phyloP scores from a whole-genome alignment of 2,797 vertebrate genomes.

The Myripristis jacobus region DNA sequence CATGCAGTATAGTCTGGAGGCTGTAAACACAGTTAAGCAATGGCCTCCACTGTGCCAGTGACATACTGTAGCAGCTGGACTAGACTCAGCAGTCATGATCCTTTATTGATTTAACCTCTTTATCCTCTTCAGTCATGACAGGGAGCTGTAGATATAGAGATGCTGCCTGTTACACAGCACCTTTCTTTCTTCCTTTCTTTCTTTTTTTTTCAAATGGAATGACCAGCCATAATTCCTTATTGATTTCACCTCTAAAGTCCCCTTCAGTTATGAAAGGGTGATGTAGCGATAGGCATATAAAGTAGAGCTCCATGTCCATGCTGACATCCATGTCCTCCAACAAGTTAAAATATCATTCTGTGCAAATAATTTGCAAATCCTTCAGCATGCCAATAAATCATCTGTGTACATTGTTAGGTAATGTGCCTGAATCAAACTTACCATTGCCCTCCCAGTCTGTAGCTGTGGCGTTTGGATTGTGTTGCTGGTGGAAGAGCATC shows the following conservation, averaged over 20 bases:
- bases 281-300: neutral
- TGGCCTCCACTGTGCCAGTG: neutral
- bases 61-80: constrained; percentile 31
- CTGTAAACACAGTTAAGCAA: neutral
- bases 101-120: constrained; percentile 54
- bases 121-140: constrained; percentile 31
- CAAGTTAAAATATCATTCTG: neutral
- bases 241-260: neutral
- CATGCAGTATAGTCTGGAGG: neutral
- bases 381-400: neutral
- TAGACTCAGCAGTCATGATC: constrained; percentile 49
- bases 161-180: constrained; percentile 9
- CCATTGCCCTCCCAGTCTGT: constrained; percentile 68
- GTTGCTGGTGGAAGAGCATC: constrained; percentile 85
- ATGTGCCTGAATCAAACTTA: constrained; percentile 57
- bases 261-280: neutral
- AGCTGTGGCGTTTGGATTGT: constrained; percentile 76
- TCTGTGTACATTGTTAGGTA: neutral
- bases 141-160: constrained; percentile 10
- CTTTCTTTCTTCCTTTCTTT: neutral
- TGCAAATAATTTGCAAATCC: no score
- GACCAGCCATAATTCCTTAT: neutral
- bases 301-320: constrained; percentile 16
- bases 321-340: constrained; percentile 6
- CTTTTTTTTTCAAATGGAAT: neutral